Conservation (phyloP, 2,888 invertebrate genomes). For the Drosophila paranaensis region DNA sequence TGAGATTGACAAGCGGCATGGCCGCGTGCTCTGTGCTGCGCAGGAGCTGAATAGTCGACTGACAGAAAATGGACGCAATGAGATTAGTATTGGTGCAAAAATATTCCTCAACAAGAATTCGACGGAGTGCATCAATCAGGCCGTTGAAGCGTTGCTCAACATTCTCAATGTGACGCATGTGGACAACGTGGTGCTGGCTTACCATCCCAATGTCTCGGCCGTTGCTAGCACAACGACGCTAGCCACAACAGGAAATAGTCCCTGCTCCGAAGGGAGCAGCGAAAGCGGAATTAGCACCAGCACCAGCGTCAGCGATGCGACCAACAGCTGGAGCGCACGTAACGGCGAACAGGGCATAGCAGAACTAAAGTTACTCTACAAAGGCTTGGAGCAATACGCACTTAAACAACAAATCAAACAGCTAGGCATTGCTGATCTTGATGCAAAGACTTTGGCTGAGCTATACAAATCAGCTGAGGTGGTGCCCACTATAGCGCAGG, state of each 20-base stretch:
- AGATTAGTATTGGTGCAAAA: constrained; percentile 94
- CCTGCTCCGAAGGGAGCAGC: constrained; percentile 53
- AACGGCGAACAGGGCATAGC: constrained; percentile 85
- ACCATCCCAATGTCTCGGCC: constrained; percentile 86
- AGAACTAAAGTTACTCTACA: constrained; percentile 91
- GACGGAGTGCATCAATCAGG: constrained; percentile 88
- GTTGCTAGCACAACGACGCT: constrained; percentile 56
- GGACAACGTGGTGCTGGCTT: constrained; percentile 93
- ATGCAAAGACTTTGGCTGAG: constrained; percentile 90
- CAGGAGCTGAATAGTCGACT: constrained; percentile 88
- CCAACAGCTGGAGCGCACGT: constrained; percentile 85
- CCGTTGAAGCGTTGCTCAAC: constrained; percentile 90
- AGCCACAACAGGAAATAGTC: constrained; percentile 62
- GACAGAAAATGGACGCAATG: constrained; percentile 89
- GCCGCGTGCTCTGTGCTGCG: constrained; percentile 87
- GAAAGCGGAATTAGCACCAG: constrained; percentile 58
- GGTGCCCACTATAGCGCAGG: constrained; percentile 95
- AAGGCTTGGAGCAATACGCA: constrained; percentile 90
- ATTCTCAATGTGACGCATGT: constrained; percentile 90
- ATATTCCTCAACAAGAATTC: constrained; percentile 92
- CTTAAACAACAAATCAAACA: constrained; percentile 88
- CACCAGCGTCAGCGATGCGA: constrained; percentile 54
- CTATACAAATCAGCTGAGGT: constrained; percentile 91
- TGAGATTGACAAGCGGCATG: constrained; percentile 74
- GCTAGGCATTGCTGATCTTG: constrained; percentile 95